Conservation (phyloP, 2,113 vertebrate species). For the Callocephalon fimbriatum region DNA sequence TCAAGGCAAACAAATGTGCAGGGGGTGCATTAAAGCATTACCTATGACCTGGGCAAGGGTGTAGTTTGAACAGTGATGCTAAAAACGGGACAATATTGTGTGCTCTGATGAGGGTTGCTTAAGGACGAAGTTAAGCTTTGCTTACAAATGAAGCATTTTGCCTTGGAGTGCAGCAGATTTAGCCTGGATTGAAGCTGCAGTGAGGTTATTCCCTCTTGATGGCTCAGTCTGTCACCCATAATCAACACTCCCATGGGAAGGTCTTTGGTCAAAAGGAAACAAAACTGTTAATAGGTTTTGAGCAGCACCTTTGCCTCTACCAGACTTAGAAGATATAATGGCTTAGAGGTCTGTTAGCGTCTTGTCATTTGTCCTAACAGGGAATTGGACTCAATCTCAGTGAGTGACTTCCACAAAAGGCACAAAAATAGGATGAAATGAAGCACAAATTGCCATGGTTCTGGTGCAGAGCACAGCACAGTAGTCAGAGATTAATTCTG, state of each 20-base stretch:
- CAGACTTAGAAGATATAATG: not conserved
- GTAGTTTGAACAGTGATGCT: not conserved
- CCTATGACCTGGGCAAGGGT: not conserved
- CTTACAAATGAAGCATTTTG: not conserved
- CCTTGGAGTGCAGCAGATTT: not conserved
- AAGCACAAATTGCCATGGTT: not conserved
- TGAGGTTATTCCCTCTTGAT: not conserved
- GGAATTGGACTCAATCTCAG: not conserved
- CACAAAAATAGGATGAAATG: not conserved
- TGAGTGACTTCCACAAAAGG: not conserved
- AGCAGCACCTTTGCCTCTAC: not conserved
- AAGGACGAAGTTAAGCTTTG: not conserved
- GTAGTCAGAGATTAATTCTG: slow-evolving; percentile 12
- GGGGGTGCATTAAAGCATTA: not conserved
- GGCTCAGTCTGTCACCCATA: not conserved
- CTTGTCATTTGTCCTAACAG: not conserved
- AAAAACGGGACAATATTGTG: not conserved
- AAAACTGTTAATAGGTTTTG: not conserved
- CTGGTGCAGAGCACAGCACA: not conserved
- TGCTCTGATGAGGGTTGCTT: not conserved
- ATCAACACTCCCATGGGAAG: not conserved
- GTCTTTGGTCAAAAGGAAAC: not conserved
- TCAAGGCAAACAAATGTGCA: not conserved
- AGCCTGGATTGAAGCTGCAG: not conserved
- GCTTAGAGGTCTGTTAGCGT: not conserved